Evolutionary conservation across 2,797 vertebrate species (phyloP).

Genomic region (Podarcis siculus): DNA sequence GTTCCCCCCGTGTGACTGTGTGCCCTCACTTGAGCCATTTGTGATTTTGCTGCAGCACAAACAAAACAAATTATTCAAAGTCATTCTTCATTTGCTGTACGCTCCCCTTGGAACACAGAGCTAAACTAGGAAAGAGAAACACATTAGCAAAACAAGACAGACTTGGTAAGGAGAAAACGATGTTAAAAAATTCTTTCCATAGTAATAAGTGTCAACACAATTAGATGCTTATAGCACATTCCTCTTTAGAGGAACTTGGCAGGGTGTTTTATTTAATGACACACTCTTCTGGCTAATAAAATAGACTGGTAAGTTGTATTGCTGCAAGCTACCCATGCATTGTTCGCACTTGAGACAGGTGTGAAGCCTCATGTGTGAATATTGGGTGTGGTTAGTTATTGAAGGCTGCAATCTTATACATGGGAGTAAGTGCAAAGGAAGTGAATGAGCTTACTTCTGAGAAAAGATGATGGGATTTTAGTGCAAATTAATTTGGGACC

Average conservation of each 20-base stretch:
- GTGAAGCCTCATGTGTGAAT: background rate
- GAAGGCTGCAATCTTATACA: background rate
- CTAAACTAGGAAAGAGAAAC: slow-evolving; percentile 9
- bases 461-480: background rate
- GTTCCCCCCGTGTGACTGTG: slow-evolving; percentile 26
- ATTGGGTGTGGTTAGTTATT: background rate
- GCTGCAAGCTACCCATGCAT: background rate
- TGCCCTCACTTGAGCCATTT: slow-evolving; percentile 31
- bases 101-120: slow-evolving; percentile 43
- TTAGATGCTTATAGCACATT: background rate
- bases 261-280: background rate
- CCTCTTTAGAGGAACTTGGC: background rate
- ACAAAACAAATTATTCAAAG: slow-evolving; percentile 52
- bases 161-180: background rate
- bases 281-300: background rate
- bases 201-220: background rate
- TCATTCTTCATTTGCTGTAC: slow-evolving; percentile 37
- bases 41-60: slow-evolving; percentile 43
- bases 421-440: background rate
- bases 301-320: background rate
- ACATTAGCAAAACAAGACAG: slow-evolving; percentile 32
- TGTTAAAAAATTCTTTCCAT: background rate
- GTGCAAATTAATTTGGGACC: background rate
- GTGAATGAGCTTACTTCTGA: background rate
- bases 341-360: background rate